Conservation (phyloP, 2,113 vertebrate species). For the Phodopus roborovskii region DNA sequence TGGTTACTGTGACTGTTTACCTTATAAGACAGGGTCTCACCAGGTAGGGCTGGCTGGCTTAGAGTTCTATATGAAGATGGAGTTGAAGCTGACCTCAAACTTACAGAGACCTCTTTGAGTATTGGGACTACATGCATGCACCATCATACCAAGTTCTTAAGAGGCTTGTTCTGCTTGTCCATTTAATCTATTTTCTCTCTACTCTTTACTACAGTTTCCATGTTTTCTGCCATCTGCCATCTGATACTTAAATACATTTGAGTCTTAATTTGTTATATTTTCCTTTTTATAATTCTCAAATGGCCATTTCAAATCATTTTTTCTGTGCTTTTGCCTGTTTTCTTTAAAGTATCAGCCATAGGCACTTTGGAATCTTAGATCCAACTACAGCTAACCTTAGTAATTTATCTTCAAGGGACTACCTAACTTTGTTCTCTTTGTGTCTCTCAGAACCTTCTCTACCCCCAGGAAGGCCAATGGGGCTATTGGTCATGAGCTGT, state of each 20-base stretch:
- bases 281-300: not conserved
- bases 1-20: not conserved
- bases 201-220: not conserved
- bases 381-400: not conserved
- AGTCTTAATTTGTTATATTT: not conserved
- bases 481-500: not conserved
- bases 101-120: not conserved
- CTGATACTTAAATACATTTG: not conserved
- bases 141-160: not conserved
- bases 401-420: too few species aligned
- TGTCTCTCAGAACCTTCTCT: not conserved
- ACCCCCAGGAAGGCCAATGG: too few species aligned
- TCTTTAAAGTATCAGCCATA: not conserved
- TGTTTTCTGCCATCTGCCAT: not conserved
- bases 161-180: not conserved
- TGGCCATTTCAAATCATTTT: not conserved
- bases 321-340: not conserved
- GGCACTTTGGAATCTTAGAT: not conserved
- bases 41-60: not conserved
- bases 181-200: not conserved
- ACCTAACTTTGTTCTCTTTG: rapidly evolving
- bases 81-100: not conserved
- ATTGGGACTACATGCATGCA: not conserved
- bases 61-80: not conserved
- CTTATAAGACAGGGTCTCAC: not conserved